phyloP scores from a whole-genome alignment of 1,140 invertebrate genomes.

The Lepidostoma basale region DNA sequence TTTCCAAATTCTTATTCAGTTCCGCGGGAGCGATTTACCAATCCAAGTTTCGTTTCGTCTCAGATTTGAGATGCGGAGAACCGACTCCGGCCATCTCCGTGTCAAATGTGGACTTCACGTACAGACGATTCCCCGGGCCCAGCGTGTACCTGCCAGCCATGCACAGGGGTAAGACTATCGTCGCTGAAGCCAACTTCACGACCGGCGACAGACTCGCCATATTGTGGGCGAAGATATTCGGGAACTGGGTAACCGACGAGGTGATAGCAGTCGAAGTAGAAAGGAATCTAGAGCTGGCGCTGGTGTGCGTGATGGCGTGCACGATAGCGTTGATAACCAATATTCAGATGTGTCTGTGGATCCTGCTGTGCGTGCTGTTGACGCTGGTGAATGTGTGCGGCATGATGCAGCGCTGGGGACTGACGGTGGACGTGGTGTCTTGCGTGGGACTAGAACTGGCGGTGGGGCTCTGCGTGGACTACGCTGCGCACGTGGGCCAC shows the following conservation, averaged over 20 bases:
- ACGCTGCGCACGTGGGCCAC: constrained; percentile 88
- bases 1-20: constrained; percentile 76
- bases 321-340: constrained; percentile 83
- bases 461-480: constrained; percentile 89
- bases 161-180: constrained; percentile 66
- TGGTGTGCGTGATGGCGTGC: constrained; percentile 81
- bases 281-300: constrained; percentile 78
- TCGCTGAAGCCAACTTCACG: constrained; percentile 62
- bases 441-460: constrained; percentile 84
- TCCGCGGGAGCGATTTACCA: constrained; percentile 70
- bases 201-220: constrained; percentile 66
- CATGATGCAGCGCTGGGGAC: constrained; percentile 79
- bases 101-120: constrained; percentile 68
- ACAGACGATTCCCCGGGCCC: constrained; percentile 65
- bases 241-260: constrained; percentile 79
- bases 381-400: constrained; percentile 83
- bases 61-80: constrained; percentile 66
- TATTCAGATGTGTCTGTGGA: constrained; percentile 77
- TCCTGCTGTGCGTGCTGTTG: constrained; percentile 76
- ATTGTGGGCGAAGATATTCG: constrained; percentile 74
- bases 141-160: constrained; percentile 76
- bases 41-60: constrained; percentile 69
- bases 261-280: constrained; percentile 78
- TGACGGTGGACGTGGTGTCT: constrained; percentile 85
- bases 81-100: constrained; percentile 63